Percentiles rank a stretch among this genome's conserved stretches.
phyloP scores from a whole-genome alignment of 2,797 vertebrate species.

The Sphaeramia orbicularis region DNA sequence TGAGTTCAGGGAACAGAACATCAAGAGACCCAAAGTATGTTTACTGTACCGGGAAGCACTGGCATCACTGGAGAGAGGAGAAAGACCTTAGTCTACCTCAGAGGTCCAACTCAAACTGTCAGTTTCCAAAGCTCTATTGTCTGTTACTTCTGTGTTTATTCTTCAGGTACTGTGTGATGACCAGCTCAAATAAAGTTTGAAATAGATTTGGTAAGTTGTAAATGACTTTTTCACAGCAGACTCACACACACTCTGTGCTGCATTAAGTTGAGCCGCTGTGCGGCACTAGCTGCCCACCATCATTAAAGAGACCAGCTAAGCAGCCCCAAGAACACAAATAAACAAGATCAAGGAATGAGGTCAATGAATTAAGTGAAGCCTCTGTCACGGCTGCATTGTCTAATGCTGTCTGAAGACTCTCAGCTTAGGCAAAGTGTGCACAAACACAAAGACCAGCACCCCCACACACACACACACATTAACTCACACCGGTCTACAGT shows the following conservation, averaged over 20 bases:
- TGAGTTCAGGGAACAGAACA: too few relatives aligned
- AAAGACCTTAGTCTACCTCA: too few relatives aligned
- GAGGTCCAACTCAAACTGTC: too few relatives aligned
- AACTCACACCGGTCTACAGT: conserved; percentile 3
- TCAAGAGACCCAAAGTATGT: too few relatives aligned
- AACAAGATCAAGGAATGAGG: conserved; percentile 67
- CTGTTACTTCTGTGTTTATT: conserved; percentile 18
- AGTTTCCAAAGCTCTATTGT: conserved; percentile 55
- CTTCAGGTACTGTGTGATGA: conserved; percentile 14
- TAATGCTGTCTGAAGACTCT: conserved; percentile 52
- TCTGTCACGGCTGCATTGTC: conserved; percentile 42
- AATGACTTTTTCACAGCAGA: conserved; percentile 23
- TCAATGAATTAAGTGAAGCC: conserved; percentile 67
- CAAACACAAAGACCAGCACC: conserved; percentile 21
- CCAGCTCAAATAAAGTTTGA: conserved; percentile 48
- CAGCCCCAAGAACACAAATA: conserved; percentile 53
- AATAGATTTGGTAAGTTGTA: conserved; percentile 47
- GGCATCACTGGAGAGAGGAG: too few relatives aligned
- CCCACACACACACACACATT: conserved; percentile 21
- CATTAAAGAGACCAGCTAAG: conserved; percentile 36
- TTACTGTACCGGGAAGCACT: too few relatives aligned
- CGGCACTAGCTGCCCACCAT: conserved; percentile 23
- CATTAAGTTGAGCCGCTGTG: conserved; percentile 29
- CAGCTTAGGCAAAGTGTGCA: conserved; percentile 28
- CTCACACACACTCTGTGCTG: conserved; percentile 21